phyloP scores from a whole-genome alignment of 2,888 invertebrate genomes.

The Xiphydria camelus region DNA sequence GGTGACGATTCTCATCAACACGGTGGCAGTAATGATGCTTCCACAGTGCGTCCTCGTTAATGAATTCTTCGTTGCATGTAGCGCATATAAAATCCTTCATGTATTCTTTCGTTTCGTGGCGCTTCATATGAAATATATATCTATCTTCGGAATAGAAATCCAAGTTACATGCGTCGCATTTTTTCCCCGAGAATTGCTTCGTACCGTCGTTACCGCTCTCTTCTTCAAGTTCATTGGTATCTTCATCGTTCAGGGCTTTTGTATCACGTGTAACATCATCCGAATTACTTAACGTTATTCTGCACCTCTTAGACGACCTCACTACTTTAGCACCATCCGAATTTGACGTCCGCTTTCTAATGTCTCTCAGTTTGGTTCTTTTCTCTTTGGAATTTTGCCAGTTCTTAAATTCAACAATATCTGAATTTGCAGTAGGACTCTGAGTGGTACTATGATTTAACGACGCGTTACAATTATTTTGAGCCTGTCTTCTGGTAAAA shows the following conservation, averaged over 20 bases:
- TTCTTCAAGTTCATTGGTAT: conserved; percentile 12
- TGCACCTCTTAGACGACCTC: conserved; percentile 1
- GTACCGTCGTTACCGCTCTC: conserved; percentile 6
- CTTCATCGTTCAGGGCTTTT: conserved; percentile 3
- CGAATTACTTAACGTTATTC: conserved; percentile 6
- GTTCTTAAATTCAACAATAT: not conserved
- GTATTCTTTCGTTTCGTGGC: conserved; percentile 30
- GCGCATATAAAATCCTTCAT: conserved; percentile 33
- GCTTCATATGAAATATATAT: conserved; percentile 31
- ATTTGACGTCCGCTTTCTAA: conserved; percentile 7
- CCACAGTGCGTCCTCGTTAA: conserved; percentile 33
- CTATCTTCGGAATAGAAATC: conserved; percentile 4
- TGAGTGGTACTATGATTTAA: not conserved
- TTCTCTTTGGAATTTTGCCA: conserved; percentile 4
- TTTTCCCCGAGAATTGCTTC: conserved; percentile 1
- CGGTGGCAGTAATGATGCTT: conserved; percentile 24
- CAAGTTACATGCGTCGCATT: conserved; percentile 8
- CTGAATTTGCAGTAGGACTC: not conserved
- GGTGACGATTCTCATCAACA: not conserved
- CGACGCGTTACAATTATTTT: not conserved
- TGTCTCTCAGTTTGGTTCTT: conserved; percentile 11
- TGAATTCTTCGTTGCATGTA: conserved; percentile 34
- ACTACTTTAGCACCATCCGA: not conserved
- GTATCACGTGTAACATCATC: too few relatives aligned
- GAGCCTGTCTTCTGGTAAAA: not conserved